phyloP scores from a whole-genome alignment of 2,113 vertebrate genomes.

The Menura novaehollandiae region DNA sequence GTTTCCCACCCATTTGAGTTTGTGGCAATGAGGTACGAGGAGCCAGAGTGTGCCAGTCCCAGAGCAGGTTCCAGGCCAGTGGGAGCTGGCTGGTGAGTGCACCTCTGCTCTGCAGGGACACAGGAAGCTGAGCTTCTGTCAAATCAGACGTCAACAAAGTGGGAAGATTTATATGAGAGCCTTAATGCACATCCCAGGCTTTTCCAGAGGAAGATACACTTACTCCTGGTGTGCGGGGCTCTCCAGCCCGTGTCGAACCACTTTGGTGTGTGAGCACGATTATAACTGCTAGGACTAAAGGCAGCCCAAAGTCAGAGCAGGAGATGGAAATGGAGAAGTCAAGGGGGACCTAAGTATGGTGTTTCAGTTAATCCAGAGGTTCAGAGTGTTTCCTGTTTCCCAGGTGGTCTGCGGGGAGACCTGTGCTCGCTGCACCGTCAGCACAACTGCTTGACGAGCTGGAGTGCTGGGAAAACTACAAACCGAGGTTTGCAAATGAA shows the following conservation, averaged over 20 bases:
- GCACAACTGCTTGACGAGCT: neutral
- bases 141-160: neutral
- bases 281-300: neutral
- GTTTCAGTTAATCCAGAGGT: conserved; percentile 42
- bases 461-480: neutral
- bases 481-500: neutral
- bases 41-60: neutral
- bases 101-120: neutral
- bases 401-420: conserved; percentile 45
- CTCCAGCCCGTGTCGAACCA: neutral
- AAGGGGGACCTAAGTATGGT: neutral
- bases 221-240: neutral
- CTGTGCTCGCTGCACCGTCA: neutral
- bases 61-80: neutral
- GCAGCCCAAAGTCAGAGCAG: neutral
- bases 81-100: neutral
- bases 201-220: neutral
- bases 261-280: neutral
- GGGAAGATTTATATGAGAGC: neutral
- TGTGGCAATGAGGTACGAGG: neutral
- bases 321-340: conserved; percentile 43
- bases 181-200: neutral
- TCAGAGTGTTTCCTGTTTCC: conserved; percentile 17
- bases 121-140: neutral
- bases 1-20: neutral